phyloP scores from a whole-genome alignment of 2,113 vertebrate genomes.

The Sinocyclocheilus anshuiensis region DNA sequence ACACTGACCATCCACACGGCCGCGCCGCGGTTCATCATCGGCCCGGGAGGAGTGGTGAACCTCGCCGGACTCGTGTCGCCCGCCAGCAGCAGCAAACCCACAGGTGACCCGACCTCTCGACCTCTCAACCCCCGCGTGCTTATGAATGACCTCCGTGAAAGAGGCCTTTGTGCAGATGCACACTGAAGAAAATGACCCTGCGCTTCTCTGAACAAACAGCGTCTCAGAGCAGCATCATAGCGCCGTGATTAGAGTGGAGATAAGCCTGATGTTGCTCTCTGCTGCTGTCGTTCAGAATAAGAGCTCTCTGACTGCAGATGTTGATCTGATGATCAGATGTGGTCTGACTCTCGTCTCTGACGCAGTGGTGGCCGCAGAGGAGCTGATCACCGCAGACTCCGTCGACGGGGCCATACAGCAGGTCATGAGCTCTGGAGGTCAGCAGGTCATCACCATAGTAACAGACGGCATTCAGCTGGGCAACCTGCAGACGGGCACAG shows the following conservation, averaged over 20 bases:
- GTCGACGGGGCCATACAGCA: constrained; percentile 89
- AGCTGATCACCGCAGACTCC: constrained; percentile 86
- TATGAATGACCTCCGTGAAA: background rate
- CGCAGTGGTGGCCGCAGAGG: constrained; percentile 84
- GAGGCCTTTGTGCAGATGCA: too few relatives aligned
- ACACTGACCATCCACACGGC: constrained; percentile 86
- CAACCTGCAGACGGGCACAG: constrained; percentile 82
- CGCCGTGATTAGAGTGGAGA: background rate
- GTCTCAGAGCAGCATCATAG: constrained; percentile 22
- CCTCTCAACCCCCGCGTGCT: background rate
- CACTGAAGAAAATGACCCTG: background rate
- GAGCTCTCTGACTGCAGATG: background rate
- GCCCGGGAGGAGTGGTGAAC: constrained; percentile 87
- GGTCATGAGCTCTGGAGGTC: constrained; percentile 86
- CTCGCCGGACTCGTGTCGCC: constrained; percentile 83
- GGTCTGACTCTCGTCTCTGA: background rate
- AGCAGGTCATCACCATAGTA: constrained; percentile 90
- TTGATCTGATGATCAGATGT: background rate
- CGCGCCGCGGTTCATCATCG: constrained; percentile 87
- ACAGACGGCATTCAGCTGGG: constrained; percentile 87
- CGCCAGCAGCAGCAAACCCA: constrained; percentile 67
- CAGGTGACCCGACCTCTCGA: constrained; percentile 58
- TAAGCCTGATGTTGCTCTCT: background rate
- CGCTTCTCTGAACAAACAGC: background rate
- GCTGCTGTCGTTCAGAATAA: background rate